Conservation (phyloP, 2,888 invertebrate genomes). For the Nineta flava region DNA sequence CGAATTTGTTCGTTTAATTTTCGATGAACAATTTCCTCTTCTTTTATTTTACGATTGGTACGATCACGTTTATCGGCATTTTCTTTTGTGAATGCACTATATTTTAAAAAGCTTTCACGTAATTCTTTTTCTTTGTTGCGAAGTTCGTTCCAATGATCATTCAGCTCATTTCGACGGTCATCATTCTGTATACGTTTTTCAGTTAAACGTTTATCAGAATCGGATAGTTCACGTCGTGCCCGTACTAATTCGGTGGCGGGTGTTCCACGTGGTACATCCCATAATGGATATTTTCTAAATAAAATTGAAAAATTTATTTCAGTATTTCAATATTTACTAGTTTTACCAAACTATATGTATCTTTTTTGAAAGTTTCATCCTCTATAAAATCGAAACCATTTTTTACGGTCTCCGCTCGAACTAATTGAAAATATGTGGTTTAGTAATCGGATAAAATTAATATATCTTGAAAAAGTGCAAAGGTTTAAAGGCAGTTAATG, state of each 20-base stretch:
- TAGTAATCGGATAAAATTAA: too few species aligned
- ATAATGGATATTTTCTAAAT: slow-evolving; percentile 41
- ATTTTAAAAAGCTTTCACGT: slow-evolving; percentile 41
- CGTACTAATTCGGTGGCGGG: slow-evolving; percentile 38
- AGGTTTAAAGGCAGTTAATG: too few species aligned
- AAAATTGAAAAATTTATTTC: background rate
- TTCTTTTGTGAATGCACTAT: slow-evolving; percentile 45
- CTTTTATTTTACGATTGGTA: slow-evolving; percentile 38
- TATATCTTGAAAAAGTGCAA: too few species aligned
- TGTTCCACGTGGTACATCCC: slow-evolving; percentile 39
- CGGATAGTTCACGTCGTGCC: slow-evolving; percentile 33
- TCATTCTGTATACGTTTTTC: slow-evolving; percentile 30
- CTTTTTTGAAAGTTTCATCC: too few species aligned
- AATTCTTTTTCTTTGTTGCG: slow-evolving; percentile 33
- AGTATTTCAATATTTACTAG: too few species aligned
- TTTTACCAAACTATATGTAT: too few species aligned
- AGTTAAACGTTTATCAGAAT: slow-evolving; percentile 32
- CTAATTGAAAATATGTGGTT: too few species aligned
- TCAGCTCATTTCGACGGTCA: slow-evolving; percentile 28
- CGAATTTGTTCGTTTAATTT: slow-evolving; percentile 34
- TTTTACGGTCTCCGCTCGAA: too few species aligned
- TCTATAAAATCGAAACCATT: too few species aligned
- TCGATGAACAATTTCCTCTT: slow-evolving; percentile 33
- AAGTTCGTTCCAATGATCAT: slow-evolving; percentile 38
- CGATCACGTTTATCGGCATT: slow-evolving; percentile 47